A percentile compares a stretch with the other conserved stretches of the same genome.
These are phyloP conservation scores for Melanotaenia parkinsoni DNA, from an alignment of 2,797 vertebrate species.

Conservation along the genomic window DNA sequence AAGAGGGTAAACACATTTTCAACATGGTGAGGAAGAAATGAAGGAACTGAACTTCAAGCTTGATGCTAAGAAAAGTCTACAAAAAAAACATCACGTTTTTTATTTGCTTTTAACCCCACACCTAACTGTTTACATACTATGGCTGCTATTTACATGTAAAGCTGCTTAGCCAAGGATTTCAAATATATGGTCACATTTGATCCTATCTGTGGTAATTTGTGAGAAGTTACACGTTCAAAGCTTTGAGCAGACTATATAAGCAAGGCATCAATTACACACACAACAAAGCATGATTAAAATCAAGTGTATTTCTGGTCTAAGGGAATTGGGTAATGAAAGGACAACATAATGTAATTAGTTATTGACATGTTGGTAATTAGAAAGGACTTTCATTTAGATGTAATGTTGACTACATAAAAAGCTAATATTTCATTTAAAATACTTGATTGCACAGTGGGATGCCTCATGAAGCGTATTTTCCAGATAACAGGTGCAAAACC, in stretches of 20 bases:
- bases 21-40: neutral
- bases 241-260: no score
- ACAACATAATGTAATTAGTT: neutral
- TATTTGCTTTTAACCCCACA: no score
- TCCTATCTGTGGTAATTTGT: no score
- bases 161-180: no score
- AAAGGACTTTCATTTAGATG: no score
- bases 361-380: neutral
- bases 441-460: neutral
- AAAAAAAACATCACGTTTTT: no score
- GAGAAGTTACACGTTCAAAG: no score
- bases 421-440: no score
- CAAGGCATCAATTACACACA: neutral
- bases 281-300: neutral
- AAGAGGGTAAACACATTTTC: neutral
- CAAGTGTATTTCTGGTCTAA: neutral
- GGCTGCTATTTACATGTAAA: no score
- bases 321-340: neutral
- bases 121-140: no score
- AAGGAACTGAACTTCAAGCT: neutral
- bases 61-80: neutral
- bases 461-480: neutral
- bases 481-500: neutral
- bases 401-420: no score
- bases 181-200: no score